These are phyloP conservation scores for Oncorhynchus nerka DNA, from an alignment of 2,113 vertebrate species.

Conservation along the genomic window DNA sequence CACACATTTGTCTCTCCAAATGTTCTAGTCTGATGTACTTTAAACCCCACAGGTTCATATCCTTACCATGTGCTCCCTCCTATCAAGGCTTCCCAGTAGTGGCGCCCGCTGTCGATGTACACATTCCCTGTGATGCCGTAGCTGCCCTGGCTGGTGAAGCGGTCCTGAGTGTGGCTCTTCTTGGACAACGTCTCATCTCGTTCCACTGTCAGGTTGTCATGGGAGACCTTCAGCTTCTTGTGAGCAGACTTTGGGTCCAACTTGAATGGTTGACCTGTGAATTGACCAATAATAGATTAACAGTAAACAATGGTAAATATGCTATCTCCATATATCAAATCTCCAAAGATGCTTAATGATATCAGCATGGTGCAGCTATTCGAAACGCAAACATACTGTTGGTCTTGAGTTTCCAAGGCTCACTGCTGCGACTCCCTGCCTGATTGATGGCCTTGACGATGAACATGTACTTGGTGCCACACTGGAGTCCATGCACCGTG, in stretches of 20 bases:
- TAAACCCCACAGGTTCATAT: neutral
- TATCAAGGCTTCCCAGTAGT: slow-evolving; percentile 98
- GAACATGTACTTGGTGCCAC: slow-evolving; percentile 96
- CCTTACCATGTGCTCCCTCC: slow-evolving; percentile 95
- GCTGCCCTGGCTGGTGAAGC: slow-evolving; percentile 93
- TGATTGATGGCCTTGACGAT: slow-evolving; percentile 98
- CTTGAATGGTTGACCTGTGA: slow-evolving; percentile 95
- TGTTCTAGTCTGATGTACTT: neutral
- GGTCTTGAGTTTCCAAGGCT: slow-evolving; percentile 93
- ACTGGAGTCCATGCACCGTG: slow-evolving; percentile 95
- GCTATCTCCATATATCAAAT: neutral
- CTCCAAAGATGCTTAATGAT: neutral
- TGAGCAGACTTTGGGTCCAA: slow-evolving; percentile 96
- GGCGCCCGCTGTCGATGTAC: slow-evolving; percentile 95
- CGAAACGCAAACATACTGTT: slow-evolving; percentile 84
- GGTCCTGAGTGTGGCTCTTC: slow-evolving; percentile 93
- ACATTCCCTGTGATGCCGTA: slow-evolving; percentile 93
- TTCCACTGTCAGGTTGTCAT: slow-evolving; percentile 95
- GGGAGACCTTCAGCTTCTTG: slow-evolving; percentile 91
- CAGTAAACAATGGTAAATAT: neutral
- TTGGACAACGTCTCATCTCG: slow-evolving; percentile 94
- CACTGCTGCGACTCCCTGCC: slow-evolving; percentile 92
- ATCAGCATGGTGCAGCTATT: neutral
- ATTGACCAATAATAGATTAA: neutral
- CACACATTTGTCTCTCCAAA: too few species aligned